Evolutionary conservation across 1,140 invertebrate species (phyloP).

Genomic region (Solen grandis): DNA sequence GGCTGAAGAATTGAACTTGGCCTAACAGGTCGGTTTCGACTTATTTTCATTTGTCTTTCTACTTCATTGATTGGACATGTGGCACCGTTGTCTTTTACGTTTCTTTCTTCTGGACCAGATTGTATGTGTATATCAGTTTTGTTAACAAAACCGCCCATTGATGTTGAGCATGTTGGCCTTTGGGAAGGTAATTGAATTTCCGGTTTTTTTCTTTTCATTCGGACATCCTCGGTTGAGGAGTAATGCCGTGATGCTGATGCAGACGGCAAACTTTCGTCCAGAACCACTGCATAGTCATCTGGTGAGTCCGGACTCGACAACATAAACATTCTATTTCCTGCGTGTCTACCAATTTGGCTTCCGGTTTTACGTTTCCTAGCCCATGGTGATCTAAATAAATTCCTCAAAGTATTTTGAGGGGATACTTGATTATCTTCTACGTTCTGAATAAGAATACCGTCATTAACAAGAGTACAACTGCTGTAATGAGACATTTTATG

Average conservation of each 20-base stretch:
- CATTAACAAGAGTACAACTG: slow-evolving; percentile 57
- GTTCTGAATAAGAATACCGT: slow-evolving; percentile 57
- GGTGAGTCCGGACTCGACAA: slow-evolving; percentile 48
- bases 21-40: slow-evolving; percentile 16
- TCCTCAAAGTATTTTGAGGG: slow-evolving; percentile 8
- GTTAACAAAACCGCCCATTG: not conserved
- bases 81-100: not conserved
- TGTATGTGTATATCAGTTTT: not conserved
- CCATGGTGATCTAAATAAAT: slow-evolving; percentile 21
- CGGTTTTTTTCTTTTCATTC: not conserved
- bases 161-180: too few relatives aligned
- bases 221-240: not conserved
- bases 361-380: slow-evolving; percentile 5
- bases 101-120: not conserved
- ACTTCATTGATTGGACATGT: not conserved
- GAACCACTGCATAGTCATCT: slow-evolving; percentile 30
- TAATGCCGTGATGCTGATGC: not conserved
- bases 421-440: slow-evolving; percentile 24
- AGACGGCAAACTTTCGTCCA: slow-evolving; percentile 25
- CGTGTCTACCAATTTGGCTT: not conserved
- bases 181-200: not conserved
- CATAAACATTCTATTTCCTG: slow-evolving; percentile 56
- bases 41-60: not conserved
- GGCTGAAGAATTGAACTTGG: slow-evolving; percentile 34
- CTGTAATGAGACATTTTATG: slow-evolving; percentile 52